A percentile compares a stretch with the other conserved stretches of the same genome.
phyloP scores from a whole-genome alignment of 2,797 vertebrate species.

The Picus viridis region DNA sequence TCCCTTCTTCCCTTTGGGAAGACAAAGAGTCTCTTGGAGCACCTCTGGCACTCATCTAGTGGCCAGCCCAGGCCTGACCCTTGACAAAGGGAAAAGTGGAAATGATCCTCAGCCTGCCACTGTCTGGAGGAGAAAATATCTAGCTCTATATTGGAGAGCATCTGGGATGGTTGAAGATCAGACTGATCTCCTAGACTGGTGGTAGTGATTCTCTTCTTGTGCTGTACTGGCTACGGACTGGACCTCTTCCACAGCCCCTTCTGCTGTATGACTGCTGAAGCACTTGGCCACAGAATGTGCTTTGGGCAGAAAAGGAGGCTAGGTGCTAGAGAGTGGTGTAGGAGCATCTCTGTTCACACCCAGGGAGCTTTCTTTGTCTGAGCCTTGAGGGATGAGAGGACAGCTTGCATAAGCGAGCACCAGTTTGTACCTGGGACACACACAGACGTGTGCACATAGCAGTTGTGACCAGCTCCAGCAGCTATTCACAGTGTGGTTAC shows the following conservation, averaged over 20 bases:
- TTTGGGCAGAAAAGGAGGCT: background rate
- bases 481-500: background rate
- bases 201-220: rapidly evolving
- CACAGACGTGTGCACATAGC: rapidly evolving
- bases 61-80: too few relatives aligned
- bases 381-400: background rate
- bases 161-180: background rate
- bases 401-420: background rate
- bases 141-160: background rate
- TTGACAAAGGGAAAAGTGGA: background rate
- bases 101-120: background rate
- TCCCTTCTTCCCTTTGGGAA: too few relatives aligned
- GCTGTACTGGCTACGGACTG: too few relatives aligned
- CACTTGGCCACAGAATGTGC: rapidly evolving
- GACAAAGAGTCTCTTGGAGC: too few relatives aligned
- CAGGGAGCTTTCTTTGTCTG: background rate
- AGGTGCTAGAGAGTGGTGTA: background rate
- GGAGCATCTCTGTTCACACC: background rate
- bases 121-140: background rate
- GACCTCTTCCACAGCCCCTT: background rate
- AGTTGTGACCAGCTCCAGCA: background rate
- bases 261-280: background rate
- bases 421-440: rapidly evolving
- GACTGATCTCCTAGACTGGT: background rate
- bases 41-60: too few relatives aligned